Conservation (phyloP, 2,797 vertebrate species). For the Pseudochirops corinnae region DNA sequence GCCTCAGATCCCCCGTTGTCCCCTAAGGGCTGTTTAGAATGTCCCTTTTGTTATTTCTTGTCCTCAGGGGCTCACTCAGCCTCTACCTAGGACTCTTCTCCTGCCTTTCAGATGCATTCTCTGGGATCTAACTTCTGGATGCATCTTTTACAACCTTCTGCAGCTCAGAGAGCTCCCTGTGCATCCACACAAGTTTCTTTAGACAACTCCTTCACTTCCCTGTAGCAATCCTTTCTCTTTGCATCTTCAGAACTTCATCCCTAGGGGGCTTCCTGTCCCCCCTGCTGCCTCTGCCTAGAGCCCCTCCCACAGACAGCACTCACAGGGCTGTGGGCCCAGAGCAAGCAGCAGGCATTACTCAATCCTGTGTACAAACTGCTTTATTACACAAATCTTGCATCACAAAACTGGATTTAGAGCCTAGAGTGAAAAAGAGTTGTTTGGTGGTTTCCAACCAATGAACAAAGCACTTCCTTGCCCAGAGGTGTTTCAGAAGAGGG, state of each 20-base stretch:
- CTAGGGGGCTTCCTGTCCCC: background rate
- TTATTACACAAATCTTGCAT: background rate
- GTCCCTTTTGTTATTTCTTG: no score
- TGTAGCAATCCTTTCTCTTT: background rate
- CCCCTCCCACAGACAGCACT: background rate
- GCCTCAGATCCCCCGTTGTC: background rate
- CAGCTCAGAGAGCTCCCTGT: background rate
- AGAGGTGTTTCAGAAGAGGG: background rate
- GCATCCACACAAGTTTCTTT: background rate
- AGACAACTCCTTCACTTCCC: background rate
- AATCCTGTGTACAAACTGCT: background rate
- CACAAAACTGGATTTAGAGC: background rate
- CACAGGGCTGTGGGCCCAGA: background rate
- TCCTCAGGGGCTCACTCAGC: background rate
- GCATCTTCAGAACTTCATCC: background rate
- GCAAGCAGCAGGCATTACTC: background rate
- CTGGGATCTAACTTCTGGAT: background rate
- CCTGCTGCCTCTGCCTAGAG: background rate
- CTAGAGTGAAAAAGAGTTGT: background rate
- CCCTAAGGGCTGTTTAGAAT: no score
- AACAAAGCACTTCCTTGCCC: background rate
- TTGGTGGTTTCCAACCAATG: background rate
- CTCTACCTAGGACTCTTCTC: background rate
- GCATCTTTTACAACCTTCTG: no score
- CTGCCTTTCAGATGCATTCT: fast-evolving